These are phyloP conservation scores for Hemicrepidius hirtus DNA, from an alignment of 2,888 invertebrate species.

Conservation along the genomic window DNA sequence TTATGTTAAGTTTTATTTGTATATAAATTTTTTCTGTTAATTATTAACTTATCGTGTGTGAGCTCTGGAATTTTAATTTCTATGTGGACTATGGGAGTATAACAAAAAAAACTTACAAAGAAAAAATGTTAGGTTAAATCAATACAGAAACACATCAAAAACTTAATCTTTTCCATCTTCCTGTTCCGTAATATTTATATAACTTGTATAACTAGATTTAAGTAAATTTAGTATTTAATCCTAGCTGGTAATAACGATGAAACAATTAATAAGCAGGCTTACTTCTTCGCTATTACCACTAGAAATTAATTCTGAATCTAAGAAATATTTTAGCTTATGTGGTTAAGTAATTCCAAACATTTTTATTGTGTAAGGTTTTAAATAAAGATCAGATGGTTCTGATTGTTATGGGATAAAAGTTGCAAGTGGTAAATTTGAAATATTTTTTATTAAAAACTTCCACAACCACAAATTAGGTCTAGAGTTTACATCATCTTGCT, in stretches of 20 bases:
- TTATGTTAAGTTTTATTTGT: slow-evolving; percentile 40
- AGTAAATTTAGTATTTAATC: not conserved
- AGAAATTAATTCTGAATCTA: not conserved
- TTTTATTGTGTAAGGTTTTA: not conserved
- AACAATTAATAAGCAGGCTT: not conserved
- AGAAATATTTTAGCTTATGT: not conserved
- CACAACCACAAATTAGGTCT: slow-evolving; percentile 19
- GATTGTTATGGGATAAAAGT: slow-evolving; percentile 4
- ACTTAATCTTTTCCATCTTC: not conserved
- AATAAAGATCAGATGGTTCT: slow-evolving; percentile 27
- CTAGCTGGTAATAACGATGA: not conserved
- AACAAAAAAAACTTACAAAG: slow-evolving; percentile 5
- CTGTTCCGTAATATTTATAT: slow-evolving; percentile 1
- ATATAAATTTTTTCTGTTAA: slow-evolving; percentile 36
- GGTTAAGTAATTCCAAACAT: slow-evolving; percentile 5
- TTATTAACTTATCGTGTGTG: slow-evolving; percentile 39
- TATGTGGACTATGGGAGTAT: slow-evolving; percentile 17
- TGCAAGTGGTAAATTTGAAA: slow-evolving; percentile 2
- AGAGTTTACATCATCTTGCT: slow-evolving; percentile 40
- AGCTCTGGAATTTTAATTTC: slow-evolving; percentile 22
- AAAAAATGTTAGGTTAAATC: not conserved
- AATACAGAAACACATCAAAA: too few relatives aligned
- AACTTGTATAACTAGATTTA: not conserved
- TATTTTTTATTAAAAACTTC: not conserved
- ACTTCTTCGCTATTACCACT: not conserved